phyloP scores from a whole-genome alignment of 1,140 invertebrate genomes.

The Anoplolepis gracilipes region DNA sequence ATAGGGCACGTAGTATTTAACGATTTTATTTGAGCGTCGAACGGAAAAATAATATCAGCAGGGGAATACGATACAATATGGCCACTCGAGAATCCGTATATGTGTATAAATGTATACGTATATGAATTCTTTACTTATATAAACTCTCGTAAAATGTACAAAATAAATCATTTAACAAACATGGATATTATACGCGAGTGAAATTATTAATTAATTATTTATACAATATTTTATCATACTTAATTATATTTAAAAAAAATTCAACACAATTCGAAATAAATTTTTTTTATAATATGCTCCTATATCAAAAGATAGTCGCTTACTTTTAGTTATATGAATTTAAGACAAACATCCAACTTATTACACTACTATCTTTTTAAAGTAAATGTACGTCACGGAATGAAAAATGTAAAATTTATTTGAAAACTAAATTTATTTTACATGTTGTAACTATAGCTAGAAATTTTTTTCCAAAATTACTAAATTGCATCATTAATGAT shows the following conservation, averaged over 20 bases:
- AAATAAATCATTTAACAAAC: not conserved
- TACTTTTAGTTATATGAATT: constrained; percentile 12
- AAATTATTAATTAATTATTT: not conserved
- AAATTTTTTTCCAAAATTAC: constrained; percentile 1
- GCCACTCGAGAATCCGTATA: not conserved
- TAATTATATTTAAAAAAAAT: not conserved
- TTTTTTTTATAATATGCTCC: not conserved
- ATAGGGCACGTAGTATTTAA: not conserved
- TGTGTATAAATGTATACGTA: too few species aligned
- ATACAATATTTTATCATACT: not conserved
- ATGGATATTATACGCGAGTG: not conserved
- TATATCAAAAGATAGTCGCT: not conserved
- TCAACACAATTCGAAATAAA: not conserved
- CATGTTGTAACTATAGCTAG: not conserved
- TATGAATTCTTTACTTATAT: not conserved
- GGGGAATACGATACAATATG: not conserved
- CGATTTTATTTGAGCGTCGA: not conserved
- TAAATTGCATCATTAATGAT: constrained; percentile 30
- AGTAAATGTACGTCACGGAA: not conserved
- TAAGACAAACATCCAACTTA: not conserved
- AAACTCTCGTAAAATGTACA: not conserved
- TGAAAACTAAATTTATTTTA: not conserved
- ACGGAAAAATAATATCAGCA: constrained; percentile 7
- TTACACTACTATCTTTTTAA: not conserved
- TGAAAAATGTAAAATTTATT: not conserved